These are phyloP conservation scores for Dryobotodes eremita DNA, from an alignment of 2,888 invertebrate genomes.

Conservation along the genomic window DNA sequence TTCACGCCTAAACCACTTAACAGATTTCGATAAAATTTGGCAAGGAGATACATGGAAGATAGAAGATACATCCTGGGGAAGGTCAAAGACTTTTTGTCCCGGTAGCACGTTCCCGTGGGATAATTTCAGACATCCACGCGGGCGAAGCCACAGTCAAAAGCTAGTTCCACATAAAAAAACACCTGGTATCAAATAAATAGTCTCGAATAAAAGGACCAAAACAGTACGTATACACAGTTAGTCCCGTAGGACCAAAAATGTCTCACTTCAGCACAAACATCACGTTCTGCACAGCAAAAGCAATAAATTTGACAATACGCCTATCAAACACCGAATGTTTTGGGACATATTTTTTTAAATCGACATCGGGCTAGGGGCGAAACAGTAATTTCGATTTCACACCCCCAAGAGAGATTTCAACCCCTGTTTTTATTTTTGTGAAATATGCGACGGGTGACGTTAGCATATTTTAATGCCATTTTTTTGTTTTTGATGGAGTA, in stretches of 20 bases:
- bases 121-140: neutral
- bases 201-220: conserved; percentile 28
- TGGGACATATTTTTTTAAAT: conserved; percentile 72
- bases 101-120: neutral
- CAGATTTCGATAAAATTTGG: neutral
- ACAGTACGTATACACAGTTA: conserved; percentile 7
- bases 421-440: conserved; percentile 75
- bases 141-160: neutral
- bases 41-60: too few species aligned
- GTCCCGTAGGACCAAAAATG: conserved; percentile 42
- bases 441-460: conserved; percentile 71
- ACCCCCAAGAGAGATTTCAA: conserved; percentile 76
- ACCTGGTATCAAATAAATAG: conserved; percentile 40
- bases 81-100: neutral
- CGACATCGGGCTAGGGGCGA: conserved; percentile 67
- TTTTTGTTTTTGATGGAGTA: conserved; percentile 39
- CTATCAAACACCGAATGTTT: conserved; percentile 68
- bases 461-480: conserved; percentile 72
- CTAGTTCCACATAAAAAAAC: conserved; percentile 18
- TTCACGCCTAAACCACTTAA: neutral
- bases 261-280: conserved; percentile 61
- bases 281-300: conserved; percentile 60
- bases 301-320: conserved; percentile 66
- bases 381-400: conserved; percentile 75
- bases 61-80: neutral